Conservation (phyloP, 2,888 invertebrate species). For the Erebia palarica region DNA sequence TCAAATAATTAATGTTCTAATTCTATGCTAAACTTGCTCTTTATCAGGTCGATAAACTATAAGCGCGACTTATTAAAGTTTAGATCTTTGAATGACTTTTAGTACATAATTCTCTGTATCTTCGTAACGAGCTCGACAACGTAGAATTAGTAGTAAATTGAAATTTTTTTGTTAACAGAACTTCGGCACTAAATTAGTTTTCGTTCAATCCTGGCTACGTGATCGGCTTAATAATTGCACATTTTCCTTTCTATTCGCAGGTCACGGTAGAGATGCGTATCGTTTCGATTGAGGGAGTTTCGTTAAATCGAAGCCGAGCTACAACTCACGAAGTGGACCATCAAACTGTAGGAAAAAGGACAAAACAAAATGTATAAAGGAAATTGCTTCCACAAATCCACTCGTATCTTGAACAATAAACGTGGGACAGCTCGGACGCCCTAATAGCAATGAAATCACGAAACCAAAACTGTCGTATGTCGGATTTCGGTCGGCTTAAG, state of each 20-base stretch:
- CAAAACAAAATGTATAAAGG: conserved; percentile 83
- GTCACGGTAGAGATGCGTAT: conserved; percentile 69
- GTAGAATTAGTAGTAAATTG: not conserved
- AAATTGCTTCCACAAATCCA: conserved; percentile 83
- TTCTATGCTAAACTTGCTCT: not conserved
- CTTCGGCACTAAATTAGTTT: conserved; percentile 74
- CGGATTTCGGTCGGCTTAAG: conserved; percentile 53
- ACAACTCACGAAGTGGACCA: conserved; percentile 78
- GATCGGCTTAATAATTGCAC: conserved; percentile 72
- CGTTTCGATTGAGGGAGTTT: conserved; percentile 69
- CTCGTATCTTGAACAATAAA: conserved; percentile 82
- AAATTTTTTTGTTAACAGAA: conserved; percentile 59
- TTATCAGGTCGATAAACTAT: not conserved
- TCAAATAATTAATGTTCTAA: not conserved
- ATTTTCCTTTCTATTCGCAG: conserved; percentile 59
- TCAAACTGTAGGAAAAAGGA: conserved; percentile 81
- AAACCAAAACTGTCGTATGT: conserved; percentile 79
- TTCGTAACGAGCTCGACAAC: no score
- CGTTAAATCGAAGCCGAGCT: conserved; percentile 74
- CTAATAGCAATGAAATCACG: conserved; percentile 83
- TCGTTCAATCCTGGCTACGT: conserved; percentile 69
- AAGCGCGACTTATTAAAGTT: conserved; percentile 10
- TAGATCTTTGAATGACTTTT: conserved; percentile 21
- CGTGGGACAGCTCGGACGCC: conserved; percentile 74
- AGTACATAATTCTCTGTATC: no score